Conservation (phyloP, 1,140 invertebrate genomes). For the Drosophila mayri region DNA sequence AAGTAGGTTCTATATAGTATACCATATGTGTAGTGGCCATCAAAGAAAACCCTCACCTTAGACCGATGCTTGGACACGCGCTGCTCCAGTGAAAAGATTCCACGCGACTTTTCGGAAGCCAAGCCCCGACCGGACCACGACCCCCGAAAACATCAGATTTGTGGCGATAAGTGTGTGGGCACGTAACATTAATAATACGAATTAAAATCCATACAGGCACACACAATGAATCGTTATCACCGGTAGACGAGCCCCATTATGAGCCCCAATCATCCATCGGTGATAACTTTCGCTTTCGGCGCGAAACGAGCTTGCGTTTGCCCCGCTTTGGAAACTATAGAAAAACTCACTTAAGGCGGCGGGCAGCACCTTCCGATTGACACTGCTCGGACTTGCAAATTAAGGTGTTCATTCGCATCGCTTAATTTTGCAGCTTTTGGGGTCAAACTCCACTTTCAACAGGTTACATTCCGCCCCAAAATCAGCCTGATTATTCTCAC, state of each 20-base stretch:
- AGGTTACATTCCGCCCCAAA: slow-evolving; percentile 26
- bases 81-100: slow-evolving; percentile 50
- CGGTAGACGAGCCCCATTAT: slow-evolving; percentile 50
- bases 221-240: slow-evolving; percentile 49
- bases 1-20: neutral
- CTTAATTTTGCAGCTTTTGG: neutral
- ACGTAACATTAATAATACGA: slow-evolving; percentile 24
- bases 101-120: slow-evolving; percentile 29
- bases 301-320: slow-evolving; percentile 11
- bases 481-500: neutral
- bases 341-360: slow-evolving; percentile 16
- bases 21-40: neutral
- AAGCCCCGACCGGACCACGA: slow-evolving; percentile 41
- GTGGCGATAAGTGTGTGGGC: slow-evolving; percentile 55
- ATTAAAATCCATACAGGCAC: slow-evolving; percentile 27
- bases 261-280: slow-evolving; percentile 15
- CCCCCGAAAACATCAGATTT: slow-evolving; percentile 48
- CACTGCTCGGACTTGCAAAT: slow-evolving; percentile 72
- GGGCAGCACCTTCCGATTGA: slow-evolving; percentile 50
- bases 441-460: slow-evolving; percentile 73
- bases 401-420: slow-evolving; percentile 21
- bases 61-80: slow-evolving; percentile 34
- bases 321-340: slow-evolving; percentile 32
- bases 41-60: slow-evolving; percentile 19
- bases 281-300: slow-evolving; percentile 70